A percentile compares a stretch with the other conserved stretches of the same genome.
phyloP scores from a whole-genome alignment of 2,888 invertebrate species.

The Drosophila testacea region DNA sequence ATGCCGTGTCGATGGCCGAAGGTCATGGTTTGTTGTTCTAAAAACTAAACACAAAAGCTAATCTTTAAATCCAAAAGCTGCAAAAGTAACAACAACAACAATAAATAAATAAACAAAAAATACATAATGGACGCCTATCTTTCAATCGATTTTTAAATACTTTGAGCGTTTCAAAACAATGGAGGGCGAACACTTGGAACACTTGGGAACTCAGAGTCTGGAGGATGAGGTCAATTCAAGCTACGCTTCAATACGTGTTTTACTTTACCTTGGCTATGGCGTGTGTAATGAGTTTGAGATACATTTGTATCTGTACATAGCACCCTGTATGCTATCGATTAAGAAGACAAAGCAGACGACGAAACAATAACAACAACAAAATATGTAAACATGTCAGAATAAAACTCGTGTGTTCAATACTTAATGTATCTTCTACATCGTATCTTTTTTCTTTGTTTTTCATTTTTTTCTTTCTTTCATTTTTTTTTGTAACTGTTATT shows the following conservation, averaged over 20 bases:
- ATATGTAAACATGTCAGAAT: constrained; percentile 76
- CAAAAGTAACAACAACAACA: constrained; percentile 27
- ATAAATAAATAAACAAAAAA: too few relatives aligned
- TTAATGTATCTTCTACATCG: constrained; percentile 71
- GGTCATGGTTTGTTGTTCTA: constrained; percentile 41
- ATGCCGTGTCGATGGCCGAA: constrained; percentile 27
- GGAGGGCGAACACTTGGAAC: constrained; percentile 25
- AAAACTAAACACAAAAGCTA: constrained; percentile 51
- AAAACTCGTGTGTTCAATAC: constrained; percentile 69
- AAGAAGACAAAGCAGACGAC: constrained; percentile 44
- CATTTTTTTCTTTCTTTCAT: constrained; percentile 4
- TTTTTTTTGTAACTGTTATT: constrained; percentile 19
- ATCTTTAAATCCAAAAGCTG: constrained; percentile 58
- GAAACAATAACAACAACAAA: constrained; percentile 20
- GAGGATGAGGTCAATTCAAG: constrained; percentile 52
- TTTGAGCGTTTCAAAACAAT: constrained; percentile 36
- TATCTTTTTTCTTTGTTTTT: constrained; percentile 48
- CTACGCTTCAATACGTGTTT: constrained; percentile 1
- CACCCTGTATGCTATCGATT: constrained; percentile 77
- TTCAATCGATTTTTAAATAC: constrained; percentile 56
- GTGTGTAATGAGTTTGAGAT: constrained; percentile 47
- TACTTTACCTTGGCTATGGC: constrained; percentile 25
- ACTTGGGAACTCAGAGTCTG: constrained; percentile 19
- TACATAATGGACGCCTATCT: constrained; percentile 51
- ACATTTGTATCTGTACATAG: constrained; percentile 40